A percentile compares a stretch with the other conserved stretches of the same genome.
phyloP scores from a whole-genome alignment of 2,113 vertebrate species.

The Chlorodrepanis virens region DNA sequence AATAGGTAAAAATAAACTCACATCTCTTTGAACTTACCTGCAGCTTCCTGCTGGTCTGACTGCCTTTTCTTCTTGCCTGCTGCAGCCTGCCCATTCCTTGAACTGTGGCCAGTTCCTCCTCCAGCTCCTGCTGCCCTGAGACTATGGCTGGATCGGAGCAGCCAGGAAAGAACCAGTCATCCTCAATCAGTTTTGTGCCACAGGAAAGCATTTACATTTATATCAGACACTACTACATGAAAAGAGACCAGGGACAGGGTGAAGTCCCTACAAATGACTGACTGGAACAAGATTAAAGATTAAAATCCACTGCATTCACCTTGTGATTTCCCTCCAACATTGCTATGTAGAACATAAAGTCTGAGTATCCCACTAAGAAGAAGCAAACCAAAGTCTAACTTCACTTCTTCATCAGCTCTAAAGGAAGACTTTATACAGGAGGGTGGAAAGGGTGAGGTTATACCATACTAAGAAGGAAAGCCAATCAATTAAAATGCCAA shows the following conservation, averaged over 20 bases:
- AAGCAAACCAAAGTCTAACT: not conserved
- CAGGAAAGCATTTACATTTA: slow-evolving; percentile 79
- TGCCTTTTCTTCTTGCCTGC: slow-evolving; percentile 58
- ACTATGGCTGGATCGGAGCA: slow-evolving; percentile 95
- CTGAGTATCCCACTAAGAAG: not conserved
- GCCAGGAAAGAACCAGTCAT: slow-evolving; percentile 99
- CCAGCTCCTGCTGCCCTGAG: slow-evolving; percentile 92
- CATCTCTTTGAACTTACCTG: slow-evolving; percentile 74
- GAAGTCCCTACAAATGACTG: slow-evolving; percentile 30
- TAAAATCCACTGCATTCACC: not conserved
- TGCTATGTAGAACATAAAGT: not conserved
- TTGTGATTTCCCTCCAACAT: slow-evolving; percentile 50
- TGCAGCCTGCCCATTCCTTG: slow-evolving; percentile 79
- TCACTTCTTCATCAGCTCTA: not conserved
- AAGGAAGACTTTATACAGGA: not conserved
- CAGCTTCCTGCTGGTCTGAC: slow-evolving; percentile 69
- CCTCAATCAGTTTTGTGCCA: slow-evolving; percentile 99
- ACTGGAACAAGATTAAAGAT: slow-evolving; percentile 35
- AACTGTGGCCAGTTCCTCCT: slow-evolving; percentile 88
- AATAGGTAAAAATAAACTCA: not conserved
- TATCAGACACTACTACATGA: slow-evolving; percentile 54
- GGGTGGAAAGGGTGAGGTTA: not conserved
- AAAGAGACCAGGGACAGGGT: slow-evolving; percentile 21
- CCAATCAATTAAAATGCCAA: not conserved
- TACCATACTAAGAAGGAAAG: not conserved